These are phyloP conservation scores for Platalea minor DNA, from an alignment of 2,797 vertebrate species.

Conservation along the genomic window DNA sequence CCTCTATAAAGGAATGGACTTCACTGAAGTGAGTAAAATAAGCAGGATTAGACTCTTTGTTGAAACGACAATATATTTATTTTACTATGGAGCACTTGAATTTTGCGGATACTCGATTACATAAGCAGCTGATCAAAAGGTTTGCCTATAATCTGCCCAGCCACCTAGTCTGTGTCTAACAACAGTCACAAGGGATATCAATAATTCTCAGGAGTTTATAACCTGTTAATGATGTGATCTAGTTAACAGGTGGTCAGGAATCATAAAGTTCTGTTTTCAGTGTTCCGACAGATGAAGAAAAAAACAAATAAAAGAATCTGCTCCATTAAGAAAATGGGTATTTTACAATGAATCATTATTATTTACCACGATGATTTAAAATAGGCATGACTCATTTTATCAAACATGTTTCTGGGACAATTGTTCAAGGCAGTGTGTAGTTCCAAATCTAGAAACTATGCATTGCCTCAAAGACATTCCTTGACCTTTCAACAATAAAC, in stretches of 20 bases:
- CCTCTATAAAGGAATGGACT: not conserved
- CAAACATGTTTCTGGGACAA: not conserved
- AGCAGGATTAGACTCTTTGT: not conserved
- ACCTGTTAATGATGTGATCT: not conserved
- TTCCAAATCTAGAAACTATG: not conserved
- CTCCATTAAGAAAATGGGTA: not conserved
- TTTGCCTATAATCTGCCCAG: not conserved
- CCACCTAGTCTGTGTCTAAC: not conserved
- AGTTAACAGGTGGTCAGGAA: not conserved
- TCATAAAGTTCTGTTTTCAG: not conserved
- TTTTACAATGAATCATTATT: not conserved
- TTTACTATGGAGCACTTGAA: not conserved
- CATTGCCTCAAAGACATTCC: not conserved
- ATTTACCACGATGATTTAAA: not conserved
- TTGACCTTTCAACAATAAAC: not conserved
- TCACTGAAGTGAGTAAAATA: not conserved
- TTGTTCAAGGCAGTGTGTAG: not conserved
- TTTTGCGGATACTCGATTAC: not conserved
- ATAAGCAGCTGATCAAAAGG: not conserved
- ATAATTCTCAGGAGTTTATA: not conserved
- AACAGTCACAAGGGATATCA: fast-evolving
- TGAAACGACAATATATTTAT: not conserved
- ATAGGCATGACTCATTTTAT: not conserved
- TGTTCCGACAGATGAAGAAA: not conserved
- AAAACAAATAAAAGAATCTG: not conserved